These are phyloP conservation scores for Porites lobata DNA, from an alignment of 92 coral and sea anemone genomes.

Conservation along the genomic window DNA sequence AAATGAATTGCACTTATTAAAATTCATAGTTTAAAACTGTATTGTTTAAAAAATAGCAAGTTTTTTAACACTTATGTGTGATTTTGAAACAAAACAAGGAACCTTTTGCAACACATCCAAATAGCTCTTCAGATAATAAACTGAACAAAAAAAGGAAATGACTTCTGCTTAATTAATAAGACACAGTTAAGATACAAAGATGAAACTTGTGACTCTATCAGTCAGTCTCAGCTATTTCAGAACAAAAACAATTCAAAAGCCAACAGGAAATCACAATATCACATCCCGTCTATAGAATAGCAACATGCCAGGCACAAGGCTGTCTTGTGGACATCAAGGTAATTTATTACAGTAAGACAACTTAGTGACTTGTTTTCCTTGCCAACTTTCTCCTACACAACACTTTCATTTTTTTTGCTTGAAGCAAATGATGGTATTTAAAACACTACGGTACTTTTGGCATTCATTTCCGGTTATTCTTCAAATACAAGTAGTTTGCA, in stretches of 20 bases:
- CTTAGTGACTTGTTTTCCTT: background rate
- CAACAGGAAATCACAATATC: background rate
- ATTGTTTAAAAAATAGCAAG: conserved; percentile 23
- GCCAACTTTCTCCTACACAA: background rate
- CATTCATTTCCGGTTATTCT: no score
- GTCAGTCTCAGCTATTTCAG: background rate
- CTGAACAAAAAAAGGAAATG: background rate
- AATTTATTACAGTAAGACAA: conserved; percentile 6
- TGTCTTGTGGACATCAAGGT: conserved; percentile 8
- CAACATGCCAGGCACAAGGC: conserved; percentile 9
- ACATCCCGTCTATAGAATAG: background rate
- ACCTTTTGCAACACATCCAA: conserved; percentile 28
- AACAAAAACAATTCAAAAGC: background rate
- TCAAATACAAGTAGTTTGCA: no score
- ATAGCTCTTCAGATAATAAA: background rate
- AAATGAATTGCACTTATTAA: conserved; percentile 30
- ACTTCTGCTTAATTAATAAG: background rate
- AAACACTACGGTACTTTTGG: no score
- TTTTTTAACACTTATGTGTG: conserved; percentile 32
- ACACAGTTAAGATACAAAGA: background rate
- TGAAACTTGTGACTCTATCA: background rate
- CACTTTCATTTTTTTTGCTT: no score
- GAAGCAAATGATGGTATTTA: no score
- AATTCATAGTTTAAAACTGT: conserved; percentile 33
- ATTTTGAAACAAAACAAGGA: background rate